Base-by-base conservation (phyloP, 1,140 invertebrate genomes). In the Stratiolaelaps scimitus region DNA sequence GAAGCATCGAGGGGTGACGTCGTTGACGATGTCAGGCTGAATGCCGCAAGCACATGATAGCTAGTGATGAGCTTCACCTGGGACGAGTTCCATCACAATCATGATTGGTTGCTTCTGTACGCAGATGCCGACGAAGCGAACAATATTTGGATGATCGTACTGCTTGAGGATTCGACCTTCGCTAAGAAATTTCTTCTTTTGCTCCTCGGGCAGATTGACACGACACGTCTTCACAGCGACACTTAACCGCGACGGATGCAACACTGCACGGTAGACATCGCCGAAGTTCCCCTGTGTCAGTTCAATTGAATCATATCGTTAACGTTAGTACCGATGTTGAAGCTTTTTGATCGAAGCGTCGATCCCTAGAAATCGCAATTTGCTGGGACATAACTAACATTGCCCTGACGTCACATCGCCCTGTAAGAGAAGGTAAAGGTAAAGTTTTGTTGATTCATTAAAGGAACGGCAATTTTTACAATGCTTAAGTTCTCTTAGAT, bases 81-180 rank as follows among this genome's bases (percentile, higher is more conserved):
- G 83, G n/a, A 95, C 90, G 65, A 93, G 80, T 78, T 98, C 93
- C 92, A 98, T 95, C 23, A 97, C 89, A 72, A 98, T 96, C 92
- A 97, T 96, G 64, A 98, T 93, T 0, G 94, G 94, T 72, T 96
- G 92, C 73, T 95, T 92, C 74, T 95, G 91, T 56, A 95, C 92
- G 72, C 92, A 94, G 71, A 98, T 96, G 23, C 93, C 93, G 70
- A 96, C 94, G n/a, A 97, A 82, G 72, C 89, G 85, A 7, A 94
- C 91, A 71, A 94, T 89, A 76, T 97, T 97, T 0, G 89, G 89
- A 79, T 97, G 93, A 76, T 94, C 87, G 74, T 96, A 97, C 74
- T 96, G 91, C 72, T 94, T 94, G 4, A 97, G 78, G 67, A 97
- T 96, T 69, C 91, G 79, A 0, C 92, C 93, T 74, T 97, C 92